Conservation (phyloP, 1,140 invertebrate species). For the Euura lappo region DNA sequence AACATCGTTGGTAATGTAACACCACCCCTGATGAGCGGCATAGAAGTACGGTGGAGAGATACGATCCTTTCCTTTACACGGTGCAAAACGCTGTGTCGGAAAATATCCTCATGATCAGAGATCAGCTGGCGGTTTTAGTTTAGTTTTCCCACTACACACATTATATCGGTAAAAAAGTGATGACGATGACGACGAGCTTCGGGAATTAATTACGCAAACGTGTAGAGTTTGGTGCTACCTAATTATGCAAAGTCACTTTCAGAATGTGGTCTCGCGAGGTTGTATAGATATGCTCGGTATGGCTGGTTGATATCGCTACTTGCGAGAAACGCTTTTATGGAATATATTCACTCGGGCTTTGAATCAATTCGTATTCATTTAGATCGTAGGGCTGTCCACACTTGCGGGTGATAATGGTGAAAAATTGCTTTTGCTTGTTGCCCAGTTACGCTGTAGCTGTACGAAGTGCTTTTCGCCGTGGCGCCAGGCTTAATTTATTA, state of each 20-base stretch:
- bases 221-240: too few species aligned
- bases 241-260: too few species aligned
- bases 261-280: too few species aligned
- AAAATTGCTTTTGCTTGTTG: conserved; percentile 41
- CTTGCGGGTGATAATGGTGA: conserved; percentile 30
- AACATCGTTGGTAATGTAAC: neutral
- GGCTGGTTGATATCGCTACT: neutral
- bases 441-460: conserved; percentile 10
- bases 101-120: conserved; percentile 22
- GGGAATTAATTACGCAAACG: too few species aligned
- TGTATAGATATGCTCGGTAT: too few species aligned
- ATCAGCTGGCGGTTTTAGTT: conserved; percentile 13
- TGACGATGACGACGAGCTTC: too few species aligned
- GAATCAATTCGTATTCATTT: conserved; percentile 48
- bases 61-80: conserved; percentile 3
- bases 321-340: conserved; percentile 16
- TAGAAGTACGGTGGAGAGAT: neutral
- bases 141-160: too few species aligned
- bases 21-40: neutral
- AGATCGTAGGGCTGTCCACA: conserved; percentile 31
- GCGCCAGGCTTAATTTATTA: conserved; percentile 8
- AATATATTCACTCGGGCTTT: conserved; percentile 17
- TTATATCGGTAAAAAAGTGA: too few species aligned
- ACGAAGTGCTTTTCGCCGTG: neutral
- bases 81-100: conserved; percentile 11